Base-by-base conservation (phyloP, 2,113 vertebrate genomes). In the Paralichthys olivaceus region DNA sequence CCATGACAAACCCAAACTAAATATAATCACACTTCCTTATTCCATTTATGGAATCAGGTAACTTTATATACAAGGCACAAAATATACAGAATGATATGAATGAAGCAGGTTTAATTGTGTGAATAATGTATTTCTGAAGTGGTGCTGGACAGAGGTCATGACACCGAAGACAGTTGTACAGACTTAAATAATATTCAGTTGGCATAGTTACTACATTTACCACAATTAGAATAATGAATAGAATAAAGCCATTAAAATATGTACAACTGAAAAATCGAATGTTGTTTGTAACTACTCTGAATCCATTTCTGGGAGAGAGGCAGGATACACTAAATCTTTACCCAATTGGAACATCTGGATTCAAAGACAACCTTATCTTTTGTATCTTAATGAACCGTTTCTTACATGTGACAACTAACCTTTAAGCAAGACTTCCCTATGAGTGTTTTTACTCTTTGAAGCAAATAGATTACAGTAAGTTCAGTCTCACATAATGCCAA, bases 1-100 rank as follows among this genome's bases (percentile, higher is more conserved):
- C 23, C 63, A 64, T 81, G 79, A 85, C 57, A 56, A 55, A 79
- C 34, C 17, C 75, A 69, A 75, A 80, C 69, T 60, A 72, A 82
- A 82, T 77, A 54, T 55, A 51, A 76, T 77, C 51, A 43, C 55
- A 71, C 77, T 78, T 85, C 69, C 80, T 32, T 58, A 40, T 37
- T 72, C 69, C 64, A 59, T 53, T 79, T 87, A 80, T 62, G 72
- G 79, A 64, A 45, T 49, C 64, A 15, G 28, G 22, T 29, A 5
- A 25, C 59, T 22, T 62, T 3, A 43, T 40, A 22, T 62, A 40
- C 37, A 40, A 9, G 11, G 37, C 37, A 12, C 11, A 40, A 12
- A 7, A 12, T 40, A 40, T 40, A 2, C 37, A 5, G 6, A 45
- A 47, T 19, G 43, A 19, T 47, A 5, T 47, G 43, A 47, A 47